Conservation (phyloP, 1,140 invertebrate species). For the Brachionus angularis region DNA sequence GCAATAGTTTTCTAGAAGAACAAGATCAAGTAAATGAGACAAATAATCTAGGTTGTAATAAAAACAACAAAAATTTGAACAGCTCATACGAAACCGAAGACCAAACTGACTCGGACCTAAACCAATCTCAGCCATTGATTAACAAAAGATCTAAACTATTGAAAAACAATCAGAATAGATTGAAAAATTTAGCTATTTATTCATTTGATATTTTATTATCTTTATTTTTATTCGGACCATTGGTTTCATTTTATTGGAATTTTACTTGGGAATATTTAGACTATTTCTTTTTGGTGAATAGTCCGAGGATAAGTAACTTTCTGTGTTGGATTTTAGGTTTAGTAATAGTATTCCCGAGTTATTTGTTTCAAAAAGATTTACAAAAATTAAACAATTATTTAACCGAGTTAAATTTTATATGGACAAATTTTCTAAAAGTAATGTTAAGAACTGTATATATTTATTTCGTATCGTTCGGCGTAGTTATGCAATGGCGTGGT, state of each 20-base stretch:
- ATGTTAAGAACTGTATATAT: neutral
- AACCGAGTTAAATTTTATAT: neutral
- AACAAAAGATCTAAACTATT: too few relatives aligned
- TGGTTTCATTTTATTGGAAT: slow-evolving; percentile 31
- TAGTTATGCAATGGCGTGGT: slow-evolving; percentile 31
- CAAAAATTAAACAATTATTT: neutral
- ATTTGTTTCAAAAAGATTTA: slow-evolving; percentile 29
- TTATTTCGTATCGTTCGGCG: neutral
- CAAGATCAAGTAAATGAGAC: too few relatives aligned
- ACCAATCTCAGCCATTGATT: too few relatives aligned
- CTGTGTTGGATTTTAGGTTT: slow-evolving; percentile 35
- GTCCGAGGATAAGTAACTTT: slow-evolving; percentile 8
- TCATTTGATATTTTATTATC: slow-evolving; percentile 27
- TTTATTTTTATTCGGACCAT: slow-evolving; percentile 24
- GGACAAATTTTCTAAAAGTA: neutral
- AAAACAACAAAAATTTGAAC: too few relatives aligned
- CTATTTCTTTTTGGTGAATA: slow-evolving; percentile 4
- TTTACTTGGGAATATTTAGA: slow-evolving; percentile 34
- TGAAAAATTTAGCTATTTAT: neutral
- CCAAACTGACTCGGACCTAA: too few relatives aligned
- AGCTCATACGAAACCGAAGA: too few relatives aligned
- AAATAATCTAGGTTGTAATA: too few relatives aligned
- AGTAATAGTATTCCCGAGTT: slow-evolving; percentile 1
- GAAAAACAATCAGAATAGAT: neutral
- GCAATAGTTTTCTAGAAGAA: too few relatives aligned